Evolutionary conservation across 2,888 invertebrate genomes (phyloP).

Genomic region (Anarsia innoxiella): DNA sequence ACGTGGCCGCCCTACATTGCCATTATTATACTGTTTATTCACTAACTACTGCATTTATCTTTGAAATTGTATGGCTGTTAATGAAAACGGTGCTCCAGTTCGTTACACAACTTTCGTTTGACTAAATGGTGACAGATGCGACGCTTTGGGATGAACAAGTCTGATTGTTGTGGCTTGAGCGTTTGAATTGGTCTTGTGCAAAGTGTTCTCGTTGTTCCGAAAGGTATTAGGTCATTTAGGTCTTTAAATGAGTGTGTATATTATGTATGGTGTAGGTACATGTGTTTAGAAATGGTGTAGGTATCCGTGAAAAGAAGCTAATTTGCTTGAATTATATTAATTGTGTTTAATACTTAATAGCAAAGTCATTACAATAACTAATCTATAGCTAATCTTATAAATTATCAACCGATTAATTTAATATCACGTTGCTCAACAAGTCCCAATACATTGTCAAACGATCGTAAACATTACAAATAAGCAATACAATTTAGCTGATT

Average conservation of each 20-base stretch:
- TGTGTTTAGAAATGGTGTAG: too few relatives aligned
- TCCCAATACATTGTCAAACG: conserved; percentile 5
- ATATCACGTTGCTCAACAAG: conserved; percentile 9
- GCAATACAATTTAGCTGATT: conserved; percentile 17
- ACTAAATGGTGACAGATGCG: conserved; percentile 5
- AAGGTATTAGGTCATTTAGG: too few relatives aligned
- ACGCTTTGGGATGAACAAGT: conserved; percentile 3
- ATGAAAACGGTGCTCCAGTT: neutral
- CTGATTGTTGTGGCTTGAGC: too few relatives aligned
- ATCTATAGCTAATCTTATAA: neutral
- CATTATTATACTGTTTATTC: conserved; percentile 18
- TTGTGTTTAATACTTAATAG: too few relatives aligned
- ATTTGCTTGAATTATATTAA: too few relatives aligned
- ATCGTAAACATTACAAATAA: conserved; percentile 16
- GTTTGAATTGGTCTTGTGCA: too few relatives aligned
- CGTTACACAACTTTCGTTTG: neutral
- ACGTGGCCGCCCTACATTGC: conserved; percentile 28
- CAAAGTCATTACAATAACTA: too few relatives aligned
- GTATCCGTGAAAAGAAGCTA: too few relatives aligned
- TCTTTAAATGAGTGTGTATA: too few relatives aligned
- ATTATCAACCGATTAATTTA: neutral
- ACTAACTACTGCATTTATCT: conserved; percentile 10
- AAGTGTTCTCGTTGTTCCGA: too few relatives aligned
- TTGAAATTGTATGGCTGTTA: conserved; percentile 1
- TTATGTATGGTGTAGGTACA: too few relatives aligned